phyloP scores from a whole-genome alignment of 2,797 vertebrate genomes.

The Mus minutoides region DNA sequence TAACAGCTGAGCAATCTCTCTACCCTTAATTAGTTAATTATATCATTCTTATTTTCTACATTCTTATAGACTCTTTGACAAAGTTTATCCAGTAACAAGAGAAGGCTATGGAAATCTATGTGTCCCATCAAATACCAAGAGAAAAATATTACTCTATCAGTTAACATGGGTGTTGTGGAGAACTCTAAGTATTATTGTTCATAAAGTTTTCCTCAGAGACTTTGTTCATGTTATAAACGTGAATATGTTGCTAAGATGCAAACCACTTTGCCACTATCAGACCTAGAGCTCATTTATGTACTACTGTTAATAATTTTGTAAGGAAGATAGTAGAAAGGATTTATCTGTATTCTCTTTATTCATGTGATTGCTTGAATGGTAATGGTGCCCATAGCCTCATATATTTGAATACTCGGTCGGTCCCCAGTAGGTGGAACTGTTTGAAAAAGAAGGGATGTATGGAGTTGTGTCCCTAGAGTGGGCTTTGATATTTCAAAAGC shows the following conservation, averaged over 20 bases:
- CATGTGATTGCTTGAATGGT: neutral
- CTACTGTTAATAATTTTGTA: neutral
- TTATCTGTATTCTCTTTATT: neutral
- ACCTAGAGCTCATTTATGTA: neutral
- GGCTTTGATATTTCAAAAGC: neutral
- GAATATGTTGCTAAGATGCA: neutral
- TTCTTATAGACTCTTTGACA: neutral
- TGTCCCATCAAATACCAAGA: neutral
- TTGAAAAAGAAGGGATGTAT: neutral
- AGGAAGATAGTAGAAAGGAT: neutral
- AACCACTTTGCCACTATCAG: neutral
- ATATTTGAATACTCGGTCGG: neutral
- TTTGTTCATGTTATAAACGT: conserved; percentile 8
- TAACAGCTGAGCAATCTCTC: neutral
- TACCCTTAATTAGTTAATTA: neutral
- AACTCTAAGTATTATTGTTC: neutral
- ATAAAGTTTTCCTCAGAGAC: neutral
- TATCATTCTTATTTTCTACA: neutral
- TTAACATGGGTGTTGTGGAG: neutral
- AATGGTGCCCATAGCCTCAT: neutral
- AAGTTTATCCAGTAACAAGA: neutral
- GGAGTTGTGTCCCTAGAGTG: neutral
- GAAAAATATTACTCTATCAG: neutral
- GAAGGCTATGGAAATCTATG: neutral
- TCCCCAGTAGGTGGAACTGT: neutral